Conservation (phyloP, 1,140 invertebrate species). For the Idris sp. region DNA sequence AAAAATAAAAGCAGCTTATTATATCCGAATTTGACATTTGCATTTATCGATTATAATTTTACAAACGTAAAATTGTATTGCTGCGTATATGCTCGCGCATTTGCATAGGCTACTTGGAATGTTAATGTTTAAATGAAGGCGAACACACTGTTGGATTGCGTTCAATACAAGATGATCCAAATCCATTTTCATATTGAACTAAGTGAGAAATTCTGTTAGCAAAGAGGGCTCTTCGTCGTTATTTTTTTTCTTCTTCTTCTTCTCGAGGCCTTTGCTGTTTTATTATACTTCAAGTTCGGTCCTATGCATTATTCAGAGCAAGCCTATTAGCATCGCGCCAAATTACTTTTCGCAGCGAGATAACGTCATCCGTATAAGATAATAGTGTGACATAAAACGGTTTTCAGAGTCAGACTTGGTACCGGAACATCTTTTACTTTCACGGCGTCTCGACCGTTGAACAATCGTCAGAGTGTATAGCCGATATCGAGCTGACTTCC, state of each 20-base stretch:
- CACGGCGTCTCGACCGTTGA: not conserved
- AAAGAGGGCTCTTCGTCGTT: slow-evolving; percentile 67
- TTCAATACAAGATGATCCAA: slow-evolving; percentile 65
- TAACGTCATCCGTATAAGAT: slow-evolving; percentile 72
- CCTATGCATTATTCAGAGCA: slow-evolving; percentile 72
- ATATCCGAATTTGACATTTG: slow-evolving; percentile 34
- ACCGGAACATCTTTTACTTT: slow-evolving; percentile 32
- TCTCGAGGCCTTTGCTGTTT: slow-evolving; percentile 63
- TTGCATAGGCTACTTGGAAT: slow-evolving; percentile 47
- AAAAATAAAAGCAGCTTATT: slow-evolving; percentile 18
- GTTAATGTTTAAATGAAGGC: slow-evolving; percentile 38
- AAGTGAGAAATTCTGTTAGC: slow-evolving; percentile 73
- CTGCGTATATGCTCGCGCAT: slow-evolving; percentile 20
- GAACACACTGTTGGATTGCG: slow-evolving; percentile 48
- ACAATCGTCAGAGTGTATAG: slow-evolving; percentile 12
- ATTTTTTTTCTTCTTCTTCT: no score
- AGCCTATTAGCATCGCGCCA: slow-evolving; percentile 74
- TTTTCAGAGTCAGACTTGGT: slow-evolving; percentile 32
- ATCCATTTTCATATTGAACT: slow-evolving; percentile 71
- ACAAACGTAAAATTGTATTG: slow-evolving; percentile 23
- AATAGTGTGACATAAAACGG: slow-evolving; percentile 58
- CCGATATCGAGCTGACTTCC: slow-evolving; percentile 31
- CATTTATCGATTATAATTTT: slow-evolving; percentile 31
- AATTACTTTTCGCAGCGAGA: slow-evolving; percentile 73
- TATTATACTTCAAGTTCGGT: slow-evolving; percentile 72